Conservation (phyloP, 2,888 invertebrate species). For the Molanna angustata region DNA sequence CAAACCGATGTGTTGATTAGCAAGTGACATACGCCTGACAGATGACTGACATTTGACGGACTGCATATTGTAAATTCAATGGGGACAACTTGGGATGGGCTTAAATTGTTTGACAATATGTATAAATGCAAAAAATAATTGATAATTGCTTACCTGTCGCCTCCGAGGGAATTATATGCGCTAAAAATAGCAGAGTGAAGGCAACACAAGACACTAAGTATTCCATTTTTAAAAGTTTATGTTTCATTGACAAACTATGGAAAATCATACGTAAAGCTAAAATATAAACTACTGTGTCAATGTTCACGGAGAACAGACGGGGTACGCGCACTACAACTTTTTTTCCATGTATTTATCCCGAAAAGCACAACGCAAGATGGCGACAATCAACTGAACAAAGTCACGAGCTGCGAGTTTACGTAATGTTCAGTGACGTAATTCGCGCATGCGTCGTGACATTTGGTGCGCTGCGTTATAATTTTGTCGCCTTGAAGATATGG, state of each 20-base stretch:
- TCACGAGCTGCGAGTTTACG: conserved; percentile 31
- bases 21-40: conserved; percentile 27
- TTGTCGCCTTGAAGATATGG: no score
- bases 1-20: no score
- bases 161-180: conserved; percentile 29
- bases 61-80: conserved; percentile 7
- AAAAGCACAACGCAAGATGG: conserved; percentile 30
- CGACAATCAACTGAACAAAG: conserved; percentile 31
- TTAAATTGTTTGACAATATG: not conserved
- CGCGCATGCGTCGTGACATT: conserved; percentile 30
- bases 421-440: conserved; percentile 31
- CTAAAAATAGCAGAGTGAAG: conserved; percentile 31
- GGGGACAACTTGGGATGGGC: not conserved
- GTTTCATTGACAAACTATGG: conserved; percentile 26
- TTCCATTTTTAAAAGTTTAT: conserved; percentile 30
- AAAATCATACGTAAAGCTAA: conserved; percentile 27
- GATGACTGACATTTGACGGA: conserved; percentile 22
- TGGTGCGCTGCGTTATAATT: no score
- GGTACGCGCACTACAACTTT: conserved; percentile 24
- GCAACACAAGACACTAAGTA: conserved; percentile 33
- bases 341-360: conserved; percentile 26
- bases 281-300: conserved; percentile 27
- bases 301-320: conserved; percentile 24
- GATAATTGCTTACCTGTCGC: conserved; percentile 27
- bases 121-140: not conserved